Conservation (phyloP, 2,797 vertebrate genomes). For the Melanotaenia nigrans region DNA sequence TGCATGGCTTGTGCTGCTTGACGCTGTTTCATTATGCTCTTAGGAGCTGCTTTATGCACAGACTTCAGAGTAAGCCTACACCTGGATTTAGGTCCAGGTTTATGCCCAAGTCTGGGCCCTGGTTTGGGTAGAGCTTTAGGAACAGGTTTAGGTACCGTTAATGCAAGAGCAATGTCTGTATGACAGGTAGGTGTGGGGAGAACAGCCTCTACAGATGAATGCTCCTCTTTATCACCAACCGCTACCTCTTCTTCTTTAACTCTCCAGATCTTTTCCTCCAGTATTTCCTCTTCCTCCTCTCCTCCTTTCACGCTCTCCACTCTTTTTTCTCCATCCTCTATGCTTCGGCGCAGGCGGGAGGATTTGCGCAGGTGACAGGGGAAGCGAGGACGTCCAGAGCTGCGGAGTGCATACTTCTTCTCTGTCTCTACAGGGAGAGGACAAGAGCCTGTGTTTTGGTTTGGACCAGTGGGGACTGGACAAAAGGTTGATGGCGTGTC, state of each 20-base stretch:
- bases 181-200: constrained; percentile 54
- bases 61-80: constrained; percentile 67
- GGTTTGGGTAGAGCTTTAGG: constrained; percentile 70
- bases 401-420: constrained; percentile 94
- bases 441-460: constrained; percentile 74
- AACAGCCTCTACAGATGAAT: constrained; percentile 53
- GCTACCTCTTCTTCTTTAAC: constrained; percentile 70
- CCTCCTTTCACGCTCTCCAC: constrained; percentile 66
- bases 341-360: constrained; percentile 82
- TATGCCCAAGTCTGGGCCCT: constrained; percentile 72
- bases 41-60: constrained; percentile 75
- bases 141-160: constrained; percentile 66
- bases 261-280: constrained; percentile 75
- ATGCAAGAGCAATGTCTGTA: constrained; percentile 58
- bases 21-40: constrained; percentile 73
- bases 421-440: constrained; percentile 85
- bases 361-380: constrained; percentile 92
- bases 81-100: constrained; percentile 75
- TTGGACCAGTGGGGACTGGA: constrained; percentile 74
- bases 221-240: constrained; percentile 54
- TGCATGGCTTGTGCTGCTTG: constrained; percentile 65
- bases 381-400: constrained; percentile 94
- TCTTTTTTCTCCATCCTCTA: constrained; percentile 77
- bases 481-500: constrained; percentile 64
- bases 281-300: constrained; percentile 67